A percentile compares a stretch with the other conserved stretches of the same genome.
Evolutionary conservation across 2,888 invertebrate species (phyloP).

Genomic region (Chaitophorus viminalis): DNA sequence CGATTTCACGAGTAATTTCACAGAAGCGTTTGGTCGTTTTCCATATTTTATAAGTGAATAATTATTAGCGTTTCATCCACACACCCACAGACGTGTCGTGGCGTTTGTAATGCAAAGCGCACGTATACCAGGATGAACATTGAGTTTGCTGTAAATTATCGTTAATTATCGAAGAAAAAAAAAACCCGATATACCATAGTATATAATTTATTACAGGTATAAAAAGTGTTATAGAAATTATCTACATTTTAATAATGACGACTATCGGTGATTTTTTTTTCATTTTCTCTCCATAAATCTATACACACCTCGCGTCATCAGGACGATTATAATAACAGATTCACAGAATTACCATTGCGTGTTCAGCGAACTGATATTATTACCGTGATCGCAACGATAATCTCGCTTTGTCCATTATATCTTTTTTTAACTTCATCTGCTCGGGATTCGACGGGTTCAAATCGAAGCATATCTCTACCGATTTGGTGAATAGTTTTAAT

Average conservation of each 20-base stretch:
- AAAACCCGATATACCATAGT: neutral
- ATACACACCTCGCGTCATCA: neutral
- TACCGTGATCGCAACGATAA: conserved; percentile 77
- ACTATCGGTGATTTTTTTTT: neutral
- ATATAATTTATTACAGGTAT: neutral
- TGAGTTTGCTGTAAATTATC: too few relatives aligned
- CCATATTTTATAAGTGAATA: too few relatives aligned
- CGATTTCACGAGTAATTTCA: too few relatives aligned
- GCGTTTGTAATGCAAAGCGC: too few relatives aligned
- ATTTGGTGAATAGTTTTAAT: conserved; percentile 86
- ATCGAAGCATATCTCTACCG: conserved; percentile 89
- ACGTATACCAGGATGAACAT: too few relatives aligned
- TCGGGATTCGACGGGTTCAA: conserved; percentile 84
- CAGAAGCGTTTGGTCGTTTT: too few relatives aligned
- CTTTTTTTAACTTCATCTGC: conserved; percentile 90
- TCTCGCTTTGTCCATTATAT: conserved; percentile 90
- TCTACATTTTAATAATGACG: neutral
- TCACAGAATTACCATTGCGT: neutral
- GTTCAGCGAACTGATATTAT: neutral
- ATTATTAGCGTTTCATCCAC: too few relatives aligned
- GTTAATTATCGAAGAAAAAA: neutral
- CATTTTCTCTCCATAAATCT: neutral
- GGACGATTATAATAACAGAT: neutral
- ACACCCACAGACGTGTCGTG: too few relatives aligned
- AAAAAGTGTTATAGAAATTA: neutral